A percentile compares a stretch with the other conserved stretches of the same genome.
phyloP scores from a whole-genome alignment of 2,113 vertebrate species.

The Centropristis striata region DNA sequence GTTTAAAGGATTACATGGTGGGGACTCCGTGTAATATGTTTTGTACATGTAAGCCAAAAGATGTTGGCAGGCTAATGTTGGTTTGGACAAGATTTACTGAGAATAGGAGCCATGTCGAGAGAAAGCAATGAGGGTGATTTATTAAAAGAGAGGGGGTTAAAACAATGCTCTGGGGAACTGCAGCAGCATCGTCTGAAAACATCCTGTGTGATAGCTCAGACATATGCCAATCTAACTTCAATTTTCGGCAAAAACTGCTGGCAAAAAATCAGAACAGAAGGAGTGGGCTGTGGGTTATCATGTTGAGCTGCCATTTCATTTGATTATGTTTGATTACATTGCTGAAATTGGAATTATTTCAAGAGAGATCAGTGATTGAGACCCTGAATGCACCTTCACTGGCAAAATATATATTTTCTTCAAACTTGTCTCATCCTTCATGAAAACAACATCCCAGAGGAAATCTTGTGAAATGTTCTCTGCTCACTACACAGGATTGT shows the following conservation, averaged over 20 bases:
- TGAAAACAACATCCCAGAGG: constrained; percentile 2
- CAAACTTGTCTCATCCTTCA: not conserved
- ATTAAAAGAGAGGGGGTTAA: constrained; percentile 21
- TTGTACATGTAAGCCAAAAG: constrained; percentile 21
- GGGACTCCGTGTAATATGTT: constrained; percentile 24
- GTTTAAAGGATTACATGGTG: constrained; percentile 11
- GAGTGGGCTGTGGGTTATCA: not conserved
- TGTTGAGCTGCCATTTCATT: constrained; percentile 5
- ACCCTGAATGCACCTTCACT: not conserved
- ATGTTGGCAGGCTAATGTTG: constrained; percentile 28
- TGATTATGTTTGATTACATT: constrained; percentile 12
- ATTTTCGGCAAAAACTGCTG: not conserved
- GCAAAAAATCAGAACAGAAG: not conserved
- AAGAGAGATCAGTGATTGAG: constrained; percentile 1
- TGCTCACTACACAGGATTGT: not conserved
- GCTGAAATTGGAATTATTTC: constrained; percentile 21
- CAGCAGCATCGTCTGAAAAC: constrained; percentile 4
- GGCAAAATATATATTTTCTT: not conserved
- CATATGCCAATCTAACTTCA: not conserved
- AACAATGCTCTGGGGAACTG: constrained; percentile 8
- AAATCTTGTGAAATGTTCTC: constrained; percentile 4
- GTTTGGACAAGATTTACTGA: constrained; percentile 21
- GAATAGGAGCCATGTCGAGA: constrained; percentile 7
- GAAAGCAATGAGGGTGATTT: constrained; percentile 16
- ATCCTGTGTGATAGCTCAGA: not conserved